Percentiles rank a stretch among this genome's conserved stretches.
These are phyloP conservation scores for Cichladusa arquata DNA, from an alignment of 2,113 vertebrate genomes.

Conservation along the genomic window DNA sequence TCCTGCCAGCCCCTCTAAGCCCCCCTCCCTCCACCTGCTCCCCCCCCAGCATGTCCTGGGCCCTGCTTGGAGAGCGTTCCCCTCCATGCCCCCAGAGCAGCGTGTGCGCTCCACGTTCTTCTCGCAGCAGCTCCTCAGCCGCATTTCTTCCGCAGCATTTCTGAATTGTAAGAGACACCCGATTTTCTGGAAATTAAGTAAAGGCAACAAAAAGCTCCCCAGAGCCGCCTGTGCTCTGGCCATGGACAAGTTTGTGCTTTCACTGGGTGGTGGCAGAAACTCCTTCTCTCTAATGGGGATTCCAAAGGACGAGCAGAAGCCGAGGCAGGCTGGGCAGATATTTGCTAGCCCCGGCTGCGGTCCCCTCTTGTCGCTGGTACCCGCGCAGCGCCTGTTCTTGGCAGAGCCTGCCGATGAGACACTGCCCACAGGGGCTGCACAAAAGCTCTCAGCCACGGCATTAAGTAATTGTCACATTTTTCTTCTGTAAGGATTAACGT, in stretches of 20 bases:
- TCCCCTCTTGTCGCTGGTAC: neutral
- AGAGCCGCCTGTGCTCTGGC: neutral
- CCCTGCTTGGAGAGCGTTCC: rapidly evolving
- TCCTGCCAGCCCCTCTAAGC: neutral
- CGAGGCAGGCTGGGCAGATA: neutral
- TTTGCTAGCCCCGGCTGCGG: neutral
- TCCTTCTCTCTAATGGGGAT: neutral
- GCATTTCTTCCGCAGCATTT: neutral
- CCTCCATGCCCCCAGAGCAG: neutral
- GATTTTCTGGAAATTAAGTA: neutral
- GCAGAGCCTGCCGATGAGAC: neutral
- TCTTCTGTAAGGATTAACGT: slow-evolving; percentile 69
- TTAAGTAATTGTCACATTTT: slow-evolving; percentile 69
- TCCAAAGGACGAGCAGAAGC: neutral
- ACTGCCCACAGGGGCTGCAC: neutral
- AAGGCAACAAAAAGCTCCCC: neutral
- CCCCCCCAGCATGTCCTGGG: neutral
- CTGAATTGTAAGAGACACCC: neutral
- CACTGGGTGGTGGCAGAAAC: neutral
- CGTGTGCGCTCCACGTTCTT: rapidly evolving
- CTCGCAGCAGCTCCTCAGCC: neutral
- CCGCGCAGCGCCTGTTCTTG: neutral
- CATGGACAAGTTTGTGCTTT: neutral
- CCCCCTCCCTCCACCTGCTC: neutral
- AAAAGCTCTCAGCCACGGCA: slow-evolving; percentile 39